phyloP scores from a whole-genome alignment of 2,113 vertebrate species.

The Nycticebus coucang region DNA sequence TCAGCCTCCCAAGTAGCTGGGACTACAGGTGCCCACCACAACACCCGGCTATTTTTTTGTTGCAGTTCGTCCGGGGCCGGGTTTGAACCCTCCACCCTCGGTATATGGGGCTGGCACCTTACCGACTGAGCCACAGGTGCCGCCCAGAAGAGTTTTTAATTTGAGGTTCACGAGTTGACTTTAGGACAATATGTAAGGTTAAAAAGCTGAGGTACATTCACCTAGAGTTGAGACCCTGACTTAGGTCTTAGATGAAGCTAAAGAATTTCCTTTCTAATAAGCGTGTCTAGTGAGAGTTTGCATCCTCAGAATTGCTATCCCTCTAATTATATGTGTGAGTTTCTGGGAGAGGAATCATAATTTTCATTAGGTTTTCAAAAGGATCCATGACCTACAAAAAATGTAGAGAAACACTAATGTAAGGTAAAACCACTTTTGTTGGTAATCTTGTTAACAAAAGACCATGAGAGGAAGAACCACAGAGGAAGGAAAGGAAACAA shows the following conservation, averaged over 20 bases:
- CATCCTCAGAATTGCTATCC: background rate
- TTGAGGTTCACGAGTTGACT: background rate
- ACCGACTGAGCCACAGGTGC: too few species aligned
- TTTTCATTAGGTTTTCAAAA: slow-evolving; percentile 27
- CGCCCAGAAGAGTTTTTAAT: too few species aligned
- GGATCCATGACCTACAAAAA: background rate
- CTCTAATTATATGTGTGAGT: background rate
- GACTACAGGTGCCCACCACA: too few species aligned
- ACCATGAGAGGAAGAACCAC: too few species aligned
- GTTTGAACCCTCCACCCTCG: too few species aligned
- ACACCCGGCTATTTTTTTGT: too few species aligned
- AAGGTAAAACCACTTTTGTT: background rate
- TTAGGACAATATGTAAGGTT: background rate
- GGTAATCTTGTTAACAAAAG: background rate
- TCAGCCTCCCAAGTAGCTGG: too few species aligned
- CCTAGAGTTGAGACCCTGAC: background rate
- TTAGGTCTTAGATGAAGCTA: background rate
- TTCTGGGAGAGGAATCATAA: background rate
- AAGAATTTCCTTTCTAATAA: background rate
- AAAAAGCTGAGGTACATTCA: background rate
- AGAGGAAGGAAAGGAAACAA: too few species aligned
- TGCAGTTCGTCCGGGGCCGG: too few species aligned
- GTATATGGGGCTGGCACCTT: too few species aligned
- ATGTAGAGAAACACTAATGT: background rate
- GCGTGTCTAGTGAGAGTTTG: background rate